Evolutionary conservation across 1,140 invertebrate species (phyloP).

Genomic region (Listronotus bonariensis): DNA sequence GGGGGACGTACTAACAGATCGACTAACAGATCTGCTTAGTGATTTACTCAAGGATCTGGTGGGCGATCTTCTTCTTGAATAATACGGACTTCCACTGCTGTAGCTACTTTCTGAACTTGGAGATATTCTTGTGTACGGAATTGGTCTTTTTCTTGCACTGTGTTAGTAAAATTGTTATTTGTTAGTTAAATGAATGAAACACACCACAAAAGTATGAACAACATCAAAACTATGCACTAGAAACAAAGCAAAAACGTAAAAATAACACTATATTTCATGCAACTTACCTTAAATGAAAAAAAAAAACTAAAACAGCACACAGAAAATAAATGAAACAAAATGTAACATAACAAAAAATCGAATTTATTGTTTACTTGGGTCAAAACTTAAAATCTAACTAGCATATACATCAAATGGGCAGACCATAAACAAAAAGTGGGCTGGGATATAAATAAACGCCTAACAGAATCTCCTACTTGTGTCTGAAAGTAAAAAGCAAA

Average conservation of each 20-base stretch:
- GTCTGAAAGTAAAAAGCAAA: constrained; percentile 58
- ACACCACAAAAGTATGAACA: not conserved
- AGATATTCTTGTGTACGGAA: constrained; percentile 84
- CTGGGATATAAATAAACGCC: constrained; percentile 8
- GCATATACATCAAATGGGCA: constrained; percentile 10
- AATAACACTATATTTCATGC: constrained; percentile 23
- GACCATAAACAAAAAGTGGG: constrained; percentile 15
- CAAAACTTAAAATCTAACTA: constrained; percentile 9
- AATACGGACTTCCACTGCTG: constrained; percentile 64
- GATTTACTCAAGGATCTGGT: constrained; percentile 56
- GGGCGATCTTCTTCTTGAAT: constrained; percentile 56
- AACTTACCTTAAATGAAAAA: constrained; percentile 24
- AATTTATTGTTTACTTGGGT: constrained; percentile 11
- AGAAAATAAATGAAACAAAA: constrained; percentile 19
- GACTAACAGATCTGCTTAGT: constrained; percentile 37
- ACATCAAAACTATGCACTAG: not conserved
- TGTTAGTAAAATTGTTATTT: constrained; percentile 51
- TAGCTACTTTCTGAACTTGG: constrained; percentile 73
- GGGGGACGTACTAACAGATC: constrained; percentile 26
- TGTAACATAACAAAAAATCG: constrained; percentile 11
- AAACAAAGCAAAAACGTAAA: constrained; percentile 5
- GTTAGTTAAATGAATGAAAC: constrained; percentile 10
- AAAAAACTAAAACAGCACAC: constrained; percentile 2
- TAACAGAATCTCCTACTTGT: constrained; percentile 38
- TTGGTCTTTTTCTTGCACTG: constrained; percentile 87